Evolutionary conservation across 1,140 invertebrate species (phyloP).

Genomic region (Cydia amplana): DNA sequence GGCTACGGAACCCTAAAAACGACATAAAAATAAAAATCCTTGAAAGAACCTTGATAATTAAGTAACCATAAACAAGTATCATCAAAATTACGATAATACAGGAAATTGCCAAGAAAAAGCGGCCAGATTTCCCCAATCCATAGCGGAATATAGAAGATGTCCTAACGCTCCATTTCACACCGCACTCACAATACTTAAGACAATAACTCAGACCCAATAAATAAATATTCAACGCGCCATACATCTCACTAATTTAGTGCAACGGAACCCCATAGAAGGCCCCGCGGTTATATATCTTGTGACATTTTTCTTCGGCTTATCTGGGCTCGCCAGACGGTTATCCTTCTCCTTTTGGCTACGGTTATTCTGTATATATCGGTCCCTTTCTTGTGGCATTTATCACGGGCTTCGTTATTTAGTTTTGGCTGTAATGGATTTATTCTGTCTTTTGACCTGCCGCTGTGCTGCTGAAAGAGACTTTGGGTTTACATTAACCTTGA

Average conservation of each 20-base stretch:
- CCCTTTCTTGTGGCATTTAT: slow-evolving; percentile 57
- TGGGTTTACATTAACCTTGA: slow-evolving; percentile 3
- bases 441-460: slow-evolving; percentile 62
- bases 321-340: slow-evolving; percentile 63
- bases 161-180: slow-evolving; percentile 43
- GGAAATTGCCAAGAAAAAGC: background rate
- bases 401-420: slow-evolving; percentile 69
- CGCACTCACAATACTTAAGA: slow-evolving; percentile 37
- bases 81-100: background rate
- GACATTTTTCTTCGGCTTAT: slow-evolving; percentile 78
- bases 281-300: slow-evolving; percentile 69
- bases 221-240: slow-evolving; percentile 76
- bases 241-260: slow-evolving; percentile 77
- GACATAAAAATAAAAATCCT: no score
- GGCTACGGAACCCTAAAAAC: no score
- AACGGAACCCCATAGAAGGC: slow-evolving; percentile 69
- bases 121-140: background rate
- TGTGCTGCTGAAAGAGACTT: slow-evolving; percentile 8
- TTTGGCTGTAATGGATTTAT: slow-evolving; percentile 73
- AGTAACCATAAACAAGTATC: no score
- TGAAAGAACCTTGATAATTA: no score
- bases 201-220: slow-evolving; percentile 61
- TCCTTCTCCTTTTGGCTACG: slow-evolving; percentile 45
- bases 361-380: slow-evolving; percentile 37
- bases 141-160: background rate